Conservation (phyloP, 1,140 invertebrate genomes). For the Sogatella furcifera region DNA sequence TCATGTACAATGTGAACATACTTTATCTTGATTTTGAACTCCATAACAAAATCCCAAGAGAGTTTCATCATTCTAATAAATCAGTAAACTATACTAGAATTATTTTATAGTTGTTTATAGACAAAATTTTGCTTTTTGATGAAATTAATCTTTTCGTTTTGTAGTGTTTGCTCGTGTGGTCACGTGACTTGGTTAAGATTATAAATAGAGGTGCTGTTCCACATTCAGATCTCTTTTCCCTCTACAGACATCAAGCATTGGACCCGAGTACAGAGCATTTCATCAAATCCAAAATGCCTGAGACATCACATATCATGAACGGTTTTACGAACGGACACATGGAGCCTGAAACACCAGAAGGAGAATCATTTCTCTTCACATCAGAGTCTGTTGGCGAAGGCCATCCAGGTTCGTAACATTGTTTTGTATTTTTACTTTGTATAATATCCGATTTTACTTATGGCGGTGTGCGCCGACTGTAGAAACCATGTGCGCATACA, state of each 20-base stretch:
- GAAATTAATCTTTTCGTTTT: too few species aligned
- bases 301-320: slow-evolving; percentile 22
- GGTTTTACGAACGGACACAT: slow-evolving; percentile 50
- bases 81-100: too few species aligned
- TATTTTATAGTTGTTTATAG: too few species aligned
- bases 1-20: too few species aligned
- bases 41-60: too few species aligned
- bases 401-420: slow-evolving; percentile 64
- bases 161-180: background rate
- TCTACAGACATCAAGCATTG: background rate
- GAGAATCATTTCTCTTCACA: slow-evolving; percentile 90
- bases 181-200: slow-evolving; percentile 9
- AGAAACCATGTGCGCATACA: slow-evolving; percentile 1
- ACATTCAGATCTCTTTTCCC: slow-evolving; percentile 5
- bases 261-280: background rate
- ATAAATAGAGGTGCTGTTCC: background rate
- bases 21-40: too few species aligned
- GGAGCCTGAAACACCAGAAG: slow-evolving; percentile 62
- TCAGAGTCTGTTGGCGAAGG: slow-evolving; percentile 99
- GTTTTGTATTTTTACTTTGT: background rate
- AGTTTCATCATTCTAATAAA: too few species aligned
- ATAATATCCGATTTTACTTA: background rate
- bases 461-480: background rate
- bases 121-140: too few species aligned
- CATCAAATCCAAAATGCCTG: slow-evolving; percentile 19